A percentile compares a stretch with the other conserved stretches of the same genome.
Evolutionary conservation across 53 echinoderm and acorn worm genomes (phyloP).

Genomic region (Patiria pectinifera): DNA sequence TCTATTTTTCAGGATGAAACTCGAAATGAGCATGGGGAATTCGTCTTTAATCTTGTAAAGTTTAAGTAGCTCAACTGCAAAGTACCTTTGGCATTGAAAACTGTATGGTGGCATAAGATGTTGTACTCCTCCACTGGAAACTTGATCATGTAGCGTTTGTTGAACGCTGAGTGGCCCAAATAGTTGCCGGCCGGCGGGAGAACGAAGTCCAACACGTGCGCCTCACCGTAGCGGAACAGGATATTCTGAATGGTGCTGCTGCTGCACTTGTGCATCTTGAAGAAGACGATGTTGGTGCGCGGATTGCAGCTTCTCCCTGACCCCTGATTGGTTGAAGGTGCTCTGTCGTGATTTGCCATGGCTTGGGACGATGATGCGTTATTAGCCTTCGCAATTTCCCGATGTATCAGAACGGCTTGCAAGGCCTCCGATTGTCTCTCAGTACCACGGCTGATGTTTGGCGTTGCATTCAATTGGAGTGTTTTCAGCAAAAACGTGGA

Average conservation of each 20-base stretch:
- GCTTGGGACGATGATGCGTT: neutral
- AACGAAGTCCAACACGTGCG: conserved; percentile 77
- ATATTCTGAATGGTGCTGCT: conserved; percentile 93
- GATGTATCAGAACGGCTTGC: neutral
- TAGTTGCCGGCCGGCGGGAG: conserved; percentile 84
- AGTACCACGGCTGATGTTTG: neutral
- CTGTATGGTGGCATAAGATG: conserved; percentile 86
- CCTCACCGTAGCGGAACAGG: conserved; percentile 78
- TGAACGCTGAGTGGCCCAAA: conserved; percentile 71
- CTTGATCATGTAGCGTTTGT: conserved; percentile 48
- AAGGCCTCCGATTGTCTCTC: neutral
- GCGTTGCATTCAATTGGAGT: neutral
- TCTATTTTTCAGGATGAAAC: no score
- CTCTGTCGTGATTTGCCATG: neutral
- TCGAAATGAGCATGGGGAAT: no score
- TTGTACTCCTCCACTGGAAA: conserved; percentile 85
- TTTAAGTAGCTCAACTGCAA: no score
- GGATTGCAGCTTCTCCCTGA: neutral
- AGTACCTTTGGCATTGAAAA: conserved; percentile 79
- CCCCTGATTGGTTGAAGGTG: neutral
- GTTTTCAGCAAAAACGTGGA: neutral
- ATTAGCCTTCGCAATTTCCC: neutral
- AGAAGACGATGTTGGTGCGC: conserved; percentile 73
- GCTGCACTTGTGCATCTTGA: conserved; percentile 92
- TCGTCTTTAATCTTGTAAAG: no score